Conservation (phyloP, 2,797 vertebrate species). For the Amniataba percoides region DNA sequence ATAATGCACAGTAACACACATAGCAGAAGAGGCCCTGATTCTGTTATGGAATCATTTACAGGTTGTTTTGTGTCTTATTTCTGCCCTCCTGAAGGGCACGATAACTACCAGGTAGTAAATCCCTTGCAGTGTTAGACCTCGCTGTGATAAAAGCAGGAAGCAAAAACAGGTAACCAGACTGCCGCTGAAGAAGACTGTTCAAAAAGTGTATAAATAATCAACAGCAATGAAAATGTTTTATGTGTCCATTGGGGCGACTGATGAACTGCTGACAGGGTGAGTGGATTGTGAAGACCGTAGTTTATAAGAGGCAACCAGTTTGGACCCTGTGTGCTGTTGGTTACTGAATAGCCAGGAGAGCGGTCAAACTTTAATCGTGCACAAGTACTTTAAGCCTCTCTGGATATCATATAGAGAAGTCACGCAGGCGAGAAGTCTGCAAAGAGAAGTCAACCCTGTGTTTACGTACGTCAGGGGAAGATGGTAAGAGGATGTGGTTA, state of each 20-base stretch:
- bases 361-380: constrained; percentile 56
- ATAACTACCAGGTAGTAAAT: neutral
- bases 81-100: neutral
- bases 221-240: neutral
- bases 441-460: neutral
- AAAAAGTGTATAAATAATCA: neutral
- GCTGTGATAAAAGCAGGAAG: constrained; percentile 18
- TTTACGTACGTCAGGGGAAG: constrained; percentile 2
- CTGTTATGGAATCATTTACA: constrained; percentile 27
- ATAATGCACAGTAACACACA: neutral
- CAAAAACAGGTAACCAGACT: constrained; percentile 6
- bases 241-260: neutral
- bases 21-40: neutral
- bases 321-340: constrained; percentile 37
- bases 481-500: constrained; percentile 12
- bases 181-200: neutral
- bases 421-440: neutral
- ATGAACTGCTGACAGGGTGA: neutral
- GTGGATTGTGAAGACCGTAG: neutral
- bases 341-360: constrained; percentile 74
- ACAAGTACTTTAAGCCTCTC: constrained; percentile 9
- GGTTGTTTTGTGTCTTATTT: neutral
- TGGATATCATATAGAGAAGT: neutral
- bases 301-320: neutral
- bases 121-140: constrained; percentile 4